Evolutionary conservation across 2,888 invertebrate genomes (phyloP), one percentile per base, ranked within the genome.

Genomic region (Aporophyla nigra): DNA sequence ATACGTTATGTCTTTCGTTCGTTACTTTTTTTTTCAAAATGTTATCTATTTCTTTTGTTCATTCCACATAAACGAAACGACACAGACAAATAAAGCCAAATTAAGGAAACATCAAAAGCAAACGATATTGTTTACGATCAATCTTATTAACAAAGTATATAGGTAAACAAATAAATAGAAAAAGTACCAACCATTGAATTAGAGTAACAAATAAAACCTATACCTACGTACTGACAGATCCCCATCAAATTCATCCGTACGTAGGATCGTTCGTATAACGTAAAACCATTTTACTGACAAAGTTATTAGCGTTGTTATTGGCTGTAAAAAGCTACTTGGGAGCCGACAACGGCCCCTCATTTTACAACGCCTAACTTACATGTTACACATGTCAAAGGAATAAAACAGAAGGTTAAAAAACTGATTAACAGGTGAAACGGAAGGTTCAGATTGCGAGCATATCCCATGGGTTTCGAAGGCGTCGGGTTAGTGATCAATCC

Each of bases 301-400:
- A 90, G 92, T 91, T 93, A 93, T 92, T 93, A 91, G 89, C 90
- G 80, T 83, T 82, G 90, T 91, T 91, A 92, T 91, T 89, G 92
- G 90, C 88, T 87, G 91, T 93, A 93, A 93, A 93, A 93, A 88
- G 87, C 84, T 90, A 87, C 86, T 88, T 86, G 89, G 78, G 85
- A 88, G 87, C 88, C 86, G 89, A 87, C 88, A 89, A 90, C 87
- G 85, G 84, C 87, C 81, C 78, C 77, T 80, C 87, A 90, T 92
- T 92, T 93, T 90, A 91, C 87, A 90, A 76, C 82, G 71, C 74
- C 79, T 80, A 74, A 81, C 81, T 85, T 82, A 80, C 79, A 83
- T 84, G 84, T 67, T 16, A 59, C 54, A 2, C 54, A 40, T 27
- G 24, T 9, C 19, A 51, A 58, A 49, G 7, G 70, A 24, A 27